These are phyloP conservation scores for Tetragonisca angustula DNA, from an alignment of 2,888 invertebrate genomes.

Conservation along the genomic window DNA sequence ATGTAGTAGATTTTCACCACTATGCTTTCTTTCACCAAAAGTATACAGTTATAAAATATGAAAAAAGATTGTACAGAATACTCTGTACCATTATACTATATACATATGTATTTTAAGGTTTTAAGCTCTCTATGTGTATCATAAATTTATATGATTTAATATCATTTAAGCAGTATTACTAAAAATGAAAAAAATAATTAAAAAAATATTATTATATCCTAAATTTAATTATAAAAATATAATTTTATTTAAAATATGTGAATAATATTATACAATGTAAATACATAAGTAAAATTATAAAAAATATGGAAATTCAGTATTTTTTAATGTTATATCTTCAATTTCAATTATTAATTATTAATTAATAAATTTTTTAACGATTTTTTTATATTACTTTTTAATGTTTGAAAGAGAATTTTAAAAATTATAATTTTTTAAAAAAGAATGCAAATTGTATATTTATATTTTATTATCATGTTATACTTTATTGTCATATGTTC, in stretches of 20 bases:
- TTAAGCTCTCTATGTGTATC: slow-evolving; percentile 58
- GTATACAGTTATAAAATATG: slow-evolving; percentile 41
- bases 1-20: slow-evolving; percentile 69
- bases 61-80: slow-evolving; percentile 46
- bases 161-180: neutral
- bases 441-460: neutral
- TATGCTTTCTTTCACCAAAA: slow-evolving; percentile 67
- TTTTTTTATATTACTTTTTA: neutral
- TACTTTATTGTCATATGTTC: neutral
- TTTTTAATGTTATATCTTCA: neutral
- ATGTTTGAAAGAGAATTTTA: neutral
- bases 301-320: neutral
- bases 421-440: neutral
- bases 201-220: neutral
- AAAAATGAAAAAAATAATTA: neutral
- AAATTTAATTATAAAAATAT: neutral
- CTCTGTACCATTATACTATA: slow-evolving; percentile 51
- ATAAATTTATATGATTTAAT: slow-evolving; percentile 33
- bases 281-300: neutral
- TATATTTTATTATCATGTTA: neutral
- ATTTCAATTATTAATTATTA: neutral
- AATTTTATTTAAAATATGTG: neutral
- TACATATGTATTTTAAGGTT: slow-evolving; percentile 51
- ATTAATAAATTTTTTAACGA: neutral
- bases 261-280: neutral